Percentiles rank a stretch among this genome's conserved stretches.
Conservation (phyloP, 2,113 vertebrate species). For the Saccopteryx leptura region DNA sequence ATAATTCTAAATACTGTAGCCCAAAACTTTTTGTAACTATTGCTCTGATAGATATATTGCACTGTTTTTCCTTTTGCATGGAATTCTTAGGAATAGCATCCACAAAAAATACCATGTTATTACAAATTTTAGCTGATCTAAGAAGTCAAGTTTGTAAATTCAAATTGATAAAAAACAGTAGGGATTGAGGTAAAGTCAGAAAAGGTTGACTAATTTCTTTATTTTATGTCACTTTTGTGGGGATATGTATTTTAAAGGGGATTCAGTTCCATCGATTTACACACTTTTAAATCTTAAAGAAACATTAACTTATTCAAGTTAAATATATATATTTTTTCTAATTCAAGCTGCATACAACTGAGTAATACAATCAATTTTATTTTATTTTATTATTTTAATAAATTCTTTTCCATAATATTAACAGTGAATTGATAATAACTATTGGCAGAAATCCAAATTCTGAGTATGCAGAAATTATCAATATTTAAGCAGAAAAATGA, state of each 20-base stretch:
- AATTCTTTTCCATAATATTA: neutral
- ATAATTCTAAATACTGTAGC: neutral
- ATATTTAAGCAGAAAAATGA: neutral
- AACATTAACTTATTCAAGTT: neutral
- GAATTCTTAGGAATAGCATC: neutral
- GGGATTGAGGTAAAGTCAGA: neutral
- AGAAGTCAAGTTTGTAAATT: neutral
- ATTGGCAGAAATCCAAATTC: neutral
- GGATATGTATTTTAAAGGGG: neutral
- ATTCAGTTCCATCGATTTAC: neutral
- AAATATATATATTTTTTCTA: neutral
- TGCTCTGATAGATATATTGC: neutral
- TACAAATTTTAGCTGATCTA: neutral
- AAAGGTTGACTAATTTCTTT: neutral
- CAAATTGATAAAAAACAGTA: neutral
- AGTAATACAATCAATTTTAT: neutral
- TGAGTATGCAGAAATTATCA: neutral
- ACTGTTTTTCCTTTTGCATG: neutral
- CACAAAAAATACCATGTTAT: neutral
- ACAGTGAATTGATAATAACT: neutral
- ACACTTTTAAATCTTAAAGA: conserved; percentile 4
- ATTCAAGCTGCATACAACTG: neutral
- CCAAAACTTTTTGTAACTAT: neutral
- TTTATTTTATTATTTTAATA: conserved; percentile 23
- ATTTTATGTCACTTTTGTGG: neutral